Evolutionary conservation across 2,888 invertebrate species (phyloP).

Genomic region (Dynastes grantii): DNA sequence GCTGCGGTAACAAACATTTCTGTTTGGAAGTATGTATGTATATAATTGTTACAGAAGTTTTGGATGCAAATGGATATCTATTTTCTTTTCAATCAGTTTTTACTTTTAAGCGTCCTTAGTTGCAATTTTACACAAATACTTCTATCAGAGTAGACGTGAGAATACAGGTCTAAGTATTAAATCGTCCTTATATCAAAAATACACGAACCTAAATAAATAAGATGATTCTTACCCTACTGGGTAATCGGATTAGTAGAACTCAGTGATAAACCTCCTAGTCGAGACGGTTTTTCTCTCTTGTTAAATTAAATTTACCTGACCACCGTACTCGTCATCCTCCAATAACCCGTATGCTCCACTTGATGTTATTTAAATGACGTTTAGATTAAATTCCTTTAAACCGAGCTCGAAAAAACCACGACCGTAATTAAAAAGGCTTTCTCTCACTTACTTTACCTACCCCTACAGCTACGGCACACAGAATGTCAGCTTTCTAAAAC

Average conservation of each 20-base stretch:
- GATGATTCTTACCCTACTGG: too few species aligned
- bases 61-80: too few species aligned
- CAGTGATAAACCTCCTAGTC: background rate
- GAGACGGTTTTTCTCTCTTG: background rate
- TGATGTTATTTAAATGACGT: constrained; percentile 65
- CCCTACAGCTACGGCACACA: background rate
- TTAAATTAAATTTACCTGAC: constrained; percentile 42
- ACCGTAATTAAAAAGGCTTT: constrained; percentile 60
- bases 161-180: too few species aligned
- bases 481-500: background rate
- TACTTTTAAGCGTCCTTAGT: too few species aligned
- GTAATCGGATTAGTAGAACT: too few species aligned
- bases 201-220: background rate
- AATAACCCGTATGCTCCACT: constrained; percentile 24
- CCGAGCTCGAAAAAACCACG: constrained; percentile 60
- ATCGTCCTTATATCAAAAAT: background rate
- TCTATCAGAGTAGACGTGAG: too few species aligned
- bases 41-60: too few species aligned
- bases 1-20: too few species aligned
- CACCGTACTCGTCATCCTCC: constrained; percentile 18
- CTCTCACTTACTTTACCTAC: constrained; percentile 31
- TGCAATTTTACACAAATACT: too few species aligned
- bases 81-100: too few species aligned
- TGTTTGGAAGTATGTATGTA: too few species aligned
- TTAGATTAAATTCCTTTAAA: constrained; percentile 66